Evolutionary conservation across 2,113 vertebrate species (phyloP).

Genomic region (Sphyrna mokarran): DNA sequence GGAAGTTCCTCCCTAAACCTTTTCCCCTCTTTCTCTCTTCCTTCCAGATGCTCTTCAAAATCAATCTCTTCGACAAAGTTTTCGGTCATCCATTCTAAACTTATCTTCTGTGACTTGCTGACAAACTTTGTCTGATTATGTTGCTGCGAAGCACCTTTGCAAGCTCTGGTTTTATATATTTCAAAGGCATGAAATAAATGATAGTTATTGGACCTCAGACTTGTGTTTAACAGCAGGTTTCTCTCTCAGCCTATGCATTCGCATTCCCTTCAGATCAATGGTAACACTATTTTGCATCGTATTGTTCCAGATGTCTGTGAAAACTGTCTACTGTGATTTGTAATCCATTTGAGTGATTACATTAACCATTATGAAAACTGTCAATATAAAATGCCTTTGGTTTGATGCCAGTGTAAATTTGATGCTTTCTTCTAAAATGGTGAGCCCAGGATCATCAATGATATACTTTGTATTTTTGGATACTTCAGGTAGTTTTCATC

Average conservation of each 20-base stretch:
- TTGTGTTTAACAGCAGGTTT: background rate
- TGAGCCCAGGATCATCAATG: background rate
- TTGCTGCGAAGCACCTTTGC: background rate
- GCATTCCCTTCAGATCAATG: background rate
- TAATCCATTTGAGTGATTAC: constrained; percentile 4
- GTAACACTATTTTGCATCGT: background rate
- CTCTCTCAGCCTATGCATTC: background rate
- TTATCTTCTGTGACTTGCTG: background rate
- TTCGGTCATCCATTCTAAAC: background rate
- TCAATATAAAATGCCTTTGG: constrained; percentile 2
- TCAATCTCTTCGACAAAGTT: background rate
- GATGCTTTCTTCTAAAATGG: constrained; percentile 9
- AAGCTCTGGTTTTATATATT: background rate
- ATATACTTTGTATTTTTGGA: background rate
- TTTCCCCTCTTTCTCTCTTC: background rate
- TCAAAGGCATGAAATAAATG: background rate
- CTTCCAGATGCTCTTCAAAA: background rate
- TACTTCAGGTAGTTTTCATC: background rate
- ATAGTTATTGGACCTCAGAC: background rate
- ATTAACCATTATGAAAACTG: background rate
- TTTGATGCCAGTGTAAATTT: background rate
- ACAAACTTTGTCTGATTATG: background rate
- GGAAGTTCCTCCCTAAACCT: background rate
- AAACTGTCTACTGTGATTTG: constrained; percentile 22
- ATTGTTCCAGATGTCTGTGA: background rate